These are phyloP conservation scores for Hypsibius dujardini DNA, from an alignment of 1,140 invertebrate species.

Conservation along the genomic window DNA sequence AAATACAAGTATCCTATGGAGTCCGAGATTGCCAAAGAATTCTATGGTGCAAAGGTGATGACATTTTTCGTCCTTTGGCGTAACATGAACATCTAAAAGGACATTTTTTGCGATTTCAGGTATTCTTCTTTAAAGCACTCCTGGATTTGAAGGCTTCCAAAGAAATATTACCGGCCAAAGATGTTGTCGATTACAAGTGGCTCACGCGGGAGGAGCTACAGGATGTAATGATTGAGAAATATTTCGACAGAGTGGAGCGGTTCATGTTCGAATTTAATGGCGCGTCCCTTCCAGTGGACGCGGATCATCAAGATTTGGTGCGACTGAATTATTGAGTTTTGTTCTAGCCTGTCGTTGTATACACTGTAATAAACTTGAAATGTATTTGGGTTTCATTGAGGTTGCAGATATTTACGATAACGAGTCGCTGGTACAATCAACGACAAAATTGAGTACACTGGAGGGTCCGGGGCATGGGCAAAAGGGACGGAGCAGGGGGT, in stretches of 20 bases:
- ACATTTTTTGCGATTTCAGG: constrained; percentile 28
- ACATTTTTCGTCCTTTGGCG: constrained; percentile 3
- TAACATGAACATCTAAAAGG: not conserved
- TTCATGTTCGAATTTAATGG: constrained; percentile 9
- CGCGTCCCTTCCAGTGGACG: not conserved
- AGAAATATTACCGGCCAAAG: constrained; percentile 28
- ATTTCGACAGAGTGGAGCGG: constrained; percentile 4
- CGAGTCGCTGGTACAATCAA: too few relatives aligned
- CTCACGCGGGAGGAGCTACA: constrained; percentile 28
- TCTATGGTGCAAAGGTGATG: constrained; percentile 57
- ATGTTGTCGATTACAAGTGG: constrained; percentile 41
- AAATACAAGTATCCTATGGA: constrained; percentile 62
- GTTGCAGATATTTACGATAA: too few relatives aligned
- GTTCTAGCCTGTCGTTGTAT: too few relatives aligned
- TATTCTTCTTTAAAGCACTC: constrained; percentile 44
- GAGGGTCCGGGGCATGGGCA: too few relatives aligned
- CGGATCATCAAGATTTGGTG: not conserved
- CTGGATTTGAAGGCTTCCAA: constrained; percentile 34
- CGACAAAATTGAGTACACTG: too few relatives aligned
- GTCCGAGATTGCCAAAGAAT: constrained; percentile 35
- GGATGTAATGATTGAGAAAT: not conserved
- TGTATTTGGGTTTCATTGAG: too few relatives aligned
- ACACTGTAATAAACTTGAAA: too few relatives aligned
- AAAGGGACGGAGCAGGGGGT: too few relatives aligned
- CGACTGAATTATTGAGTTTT: not conserved